phyloP scores from a whole-genome alignment of 1,140 invertebrate species.

The Hycleus cichorii region DNA sequence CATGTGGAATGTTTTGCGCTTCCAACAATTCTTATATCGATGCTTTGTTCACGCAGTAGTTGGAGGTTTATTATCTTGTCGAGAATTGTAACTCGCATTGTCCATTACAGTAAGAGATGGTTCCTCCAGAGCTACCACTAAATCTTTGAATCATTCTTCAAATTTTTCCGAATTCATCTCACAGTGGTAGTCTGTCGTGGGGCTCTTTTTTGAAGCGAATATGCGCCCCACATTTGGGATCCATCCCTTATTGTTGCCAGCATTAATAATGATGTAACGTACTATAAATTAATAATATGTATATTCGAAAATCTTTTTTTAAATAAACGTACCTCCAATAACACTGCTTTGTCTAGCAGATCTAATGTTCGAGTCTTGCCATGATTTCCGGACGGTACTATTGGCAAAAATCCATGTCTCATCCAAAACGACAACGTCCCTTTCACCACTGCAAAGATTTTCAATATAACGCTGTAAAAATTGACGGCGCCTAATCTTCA shows the following conservation, averaged over 20 bases:
- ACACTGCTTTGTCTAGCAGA: background rate
- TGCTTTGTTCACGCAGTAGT: background rate
- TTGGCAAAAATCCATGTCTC: conserved; percentile 3
- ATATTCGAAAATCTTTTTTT: too few species aligned
- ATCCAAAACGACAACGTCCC: background rate
- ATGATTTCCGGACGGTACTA: background rate
- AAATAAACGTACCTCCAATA: background rate
- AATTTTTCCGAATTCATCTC: too few species aligned
- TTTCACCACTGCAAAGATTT: background rate
- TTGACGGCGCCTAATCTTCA: background rate
- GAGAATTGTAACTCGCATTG: background rate
- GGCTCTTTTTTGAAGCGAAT: too few species aligned
- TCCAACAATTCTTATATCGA: background rate
- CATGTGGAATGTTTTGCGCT: background rate
- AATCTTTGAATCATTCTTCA: too few species aligned
- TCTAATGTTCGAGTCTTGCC: background rate
- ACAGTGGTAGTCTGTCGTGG: too few species aligned
- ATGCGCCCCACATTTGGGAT: background rate
- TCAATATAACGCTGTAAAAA: background rate
- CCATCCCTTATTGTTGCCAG: background rate
- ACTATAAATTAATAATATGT: background rate
- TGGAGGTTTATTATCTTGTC: background rate
- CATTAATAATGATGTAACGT: conserved; percentile 1
- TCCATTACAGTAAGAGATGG: too few species aligned
- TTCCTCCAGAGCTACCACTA: too few species aligned